These are phyloP conservation scores for Zingel zingel DNA, from an alignment of 2,113 vertebrate genomes.

Conservation along the genomic window DNA sequence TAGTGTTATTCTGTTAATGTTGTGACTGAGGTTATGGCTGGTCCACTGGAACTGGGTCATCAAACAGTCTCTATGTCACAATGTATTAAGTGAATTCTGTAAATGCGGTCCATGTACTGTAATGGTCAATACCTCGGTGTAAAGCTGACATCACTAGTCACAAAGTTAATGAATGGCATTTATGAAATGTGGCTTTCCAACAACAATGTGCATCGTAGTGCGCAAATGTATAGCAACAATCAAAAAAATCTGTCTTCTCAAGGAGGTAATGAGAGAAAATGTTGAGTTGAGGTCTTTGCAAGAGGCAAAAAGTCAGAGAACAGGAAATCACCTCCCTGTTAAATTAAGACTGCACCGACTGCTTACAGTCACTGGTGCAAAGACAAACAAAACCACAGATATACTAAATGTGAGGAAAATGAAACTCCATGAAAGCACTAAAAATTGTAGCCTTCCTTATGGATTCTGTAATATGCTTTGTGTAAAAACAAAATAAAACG, in stretches of 20 bases:
- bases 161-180: neutral
- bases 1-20: constrained; percentile 2
- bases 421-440: neutral
- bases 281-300: neutral
- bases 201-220: constrained; percentile 4
- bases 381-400: neutral
- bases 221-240: constrained; percentile 23
- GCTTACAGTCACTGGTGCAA: constrained; percentile 32
- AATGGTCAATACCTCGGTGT: neutral
- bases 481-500: neutral
- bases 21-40: neutral
- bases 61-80: neutral
- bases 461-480: neutral
- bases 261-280: constrained; percentile 4
- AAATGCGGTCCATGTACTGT: neutral
- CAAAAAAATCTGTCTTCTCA: neutral
- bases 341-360: constrained; percentile 2
- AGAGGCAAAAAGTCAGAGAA: neutral
- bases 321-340: neutral
- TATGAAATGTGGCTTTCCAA: neutral
- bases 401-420: constrained; percentile 3
- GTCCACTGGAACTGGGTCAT: constrained; percentile 1
- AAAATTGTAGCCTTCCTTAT: neutral
- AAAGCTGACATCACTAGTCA: neutral
- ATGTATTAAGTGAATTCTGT: neutral